These are phyloP conservation scores for Apolygus lucorum DNA, from an alignment of 1,140 invertebrate species.

Conservation along the genomic window DNA sequence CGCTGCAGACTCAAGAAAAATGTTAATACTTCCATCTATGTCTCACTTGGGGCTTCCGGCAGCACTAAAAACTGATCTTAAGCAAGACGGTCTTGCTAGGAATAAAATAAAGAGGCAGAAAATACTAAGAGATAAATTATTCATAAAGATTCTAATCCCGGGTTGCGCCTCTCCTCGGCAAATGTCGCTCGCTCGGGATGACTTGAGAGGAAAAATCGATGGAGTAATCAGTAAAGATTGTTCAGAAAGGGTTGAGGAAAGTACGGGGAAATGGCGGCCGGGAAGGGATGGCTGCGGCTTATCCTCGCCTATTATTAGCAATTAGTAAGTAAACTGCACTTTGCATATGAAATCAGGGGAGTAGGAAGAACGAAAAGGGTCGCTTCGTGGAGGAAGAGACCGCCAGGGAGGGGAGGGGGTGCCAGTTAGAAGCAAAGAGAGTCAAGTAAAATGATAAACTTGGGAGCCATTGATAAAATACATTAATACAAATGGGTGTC, in stretches of 20 bases:
- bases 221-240: constrained; percentile 20
- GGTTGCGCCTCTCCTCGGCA: not conserved
- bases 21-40: too few species aligned
- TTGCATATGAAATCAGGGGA: constrained; percentile 33
- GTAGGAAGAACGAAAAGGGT: not conserved
- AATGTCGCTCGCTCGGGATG: not conserved
- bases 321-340: constrained; percentile 34
- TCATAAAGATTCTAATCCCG: not conserved
- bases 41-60: too few species aligned
- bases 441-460: constrained; percentile 34
- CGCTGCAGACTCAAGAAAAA: too few species aligned
- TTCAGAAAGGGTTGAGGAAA: constrained; percentile 17
- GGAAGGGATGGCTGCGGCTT: constrained; percentile 24
- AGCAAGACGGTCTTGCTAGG: too few species aligned
- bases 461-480: constrained; percentile 38
- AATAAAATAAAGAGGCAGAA: too few species aligned
- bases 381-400: constrained; percentile 2
- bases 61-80: too few species aligned
- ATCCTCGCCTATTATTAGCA: constrained; percentile 32
- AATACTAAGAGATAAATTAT: not conserved
- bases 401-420: not conserved
- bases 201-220: constrained; percentile 2
- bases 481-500: constrained; percentile 37
- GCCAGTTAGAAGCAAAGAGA: constrained; percentile 20
- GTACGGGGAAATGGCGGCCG: constrained; percentile 17